Conservation (phyloP, 2,113 vertebrate species). For the Python bivittatus region DNA sequence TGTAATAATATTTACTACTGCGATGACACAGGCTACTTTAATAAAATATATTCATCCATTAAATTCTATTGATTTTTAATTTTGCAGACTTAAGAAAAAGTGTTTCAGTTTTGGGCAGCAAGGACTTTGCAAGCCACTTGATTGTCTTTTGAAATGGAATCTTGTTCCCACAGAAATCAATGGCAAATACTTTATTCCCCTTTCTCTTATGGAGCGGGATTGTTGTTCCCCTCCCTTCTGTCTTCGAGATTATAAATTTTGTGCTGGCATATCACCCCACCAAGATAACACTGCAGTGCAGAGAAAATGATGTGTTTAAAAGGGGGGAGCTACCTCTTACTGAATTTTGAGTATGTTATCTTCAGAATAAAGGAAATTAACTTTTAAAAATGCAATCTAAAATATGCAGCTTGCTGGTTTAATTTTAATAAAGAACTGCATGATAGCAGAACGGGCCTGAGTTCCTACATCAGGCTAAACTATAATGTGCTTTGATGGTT, state of each 20-base stretch:
- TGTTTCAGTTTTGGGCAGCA: constrained; percentile 14
- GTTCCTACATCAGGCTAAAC: not conserved
- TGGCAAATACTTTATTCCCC: not conserved
- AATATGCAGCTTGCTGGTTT: not conserved
- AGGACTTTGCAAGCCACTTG: not conserved
- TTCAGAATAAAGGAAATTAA: constrained; percentile 16
- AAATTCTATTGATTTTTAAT: constrained; percentile 13
- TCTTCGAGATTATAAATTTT: not conserved
- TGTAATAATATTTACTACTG: constrained; percentile 1
- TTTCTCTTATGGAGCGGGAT: not conserved
- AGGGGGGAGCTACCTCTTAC: not conserved
- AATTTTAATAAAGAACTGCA: not conserved
- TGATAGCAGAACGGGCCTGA: not conserved
- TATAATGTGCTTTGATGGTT: not conserved
- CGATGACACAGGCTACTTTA: not conserved
- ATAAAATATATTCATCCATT: constrained; percentile 10
- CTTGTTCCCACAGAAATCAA: not conserved
- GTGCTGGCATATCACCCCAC: not conserved
- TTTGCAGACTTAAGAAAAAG: not conserved
- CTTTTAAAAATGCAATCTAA: not conserved
- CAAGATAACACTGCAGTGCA: not conserved
- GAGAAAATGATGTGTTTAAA: not conserved
- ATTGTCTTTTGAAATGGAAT: not conserved
- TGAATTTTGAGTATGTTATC: not conserved
- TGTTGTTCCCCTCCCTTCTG: not conserved